Conservation (phyloP, 2,888 invertebrate genomes). For the Choristoneura rosaceana region DNA sequence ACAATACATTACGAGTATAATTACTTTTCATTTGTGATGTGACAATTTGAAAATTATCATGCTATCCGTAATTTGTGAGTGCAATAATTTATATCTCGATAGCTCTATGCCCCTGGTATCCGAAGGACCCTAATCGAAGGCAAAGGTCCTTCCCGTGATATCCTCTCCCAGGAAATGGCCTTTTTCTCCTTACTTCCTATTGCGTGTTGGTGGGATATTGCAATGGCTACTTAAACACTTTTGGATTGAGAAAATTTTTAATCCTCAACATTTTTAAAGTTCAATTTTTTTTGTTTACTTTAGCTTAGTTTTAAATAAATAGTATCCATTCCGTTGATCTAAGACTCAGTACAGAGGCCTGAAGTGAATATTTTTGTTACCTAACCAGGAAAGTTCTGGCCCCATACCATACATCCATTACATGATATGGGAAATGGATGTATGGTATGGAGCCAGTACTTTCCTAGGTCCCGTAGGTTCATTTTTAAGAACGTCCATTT, state of each 20-base stretch:
- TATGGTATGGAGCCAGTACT: too few species aligned
- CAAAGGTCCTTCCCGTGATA: constrained; percentile 43
- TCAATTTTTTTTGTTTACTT: background rate
- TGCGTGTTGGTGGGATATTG: constrained; percentile 62
- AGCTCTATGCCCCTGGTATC: constrained; percentile 20
- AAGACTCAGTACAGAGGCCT: too few species aligned
- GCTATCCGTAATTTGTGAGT: background rate
- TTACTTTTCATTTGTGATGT: background rate
- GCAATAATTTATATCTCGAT: constrained; percentile 29
- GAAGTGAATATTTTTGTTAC: too few species aligned
- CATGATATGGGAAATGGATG: too few species aligned
- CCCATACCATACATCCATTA: too few species aligned
- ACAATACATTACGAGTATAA: too few species aligned
- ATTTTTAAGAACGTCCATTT: too few species aligned
- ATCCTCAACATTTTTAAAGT: background rate
- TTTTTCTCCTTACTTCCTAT: constrained; percentile 71
- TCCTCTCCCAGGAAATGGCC: constrained; percentile 69
- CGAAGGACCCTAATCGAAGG: constrained; percentile 17
- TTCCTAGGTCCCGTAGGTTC: too few species aligned
- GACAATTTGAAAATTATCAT: background rate
- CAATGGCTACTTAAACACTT: constrained; percentile 27
- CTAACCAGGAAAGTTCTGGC: too few species aligned
- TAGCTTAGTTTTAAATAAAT: too few species aligned
- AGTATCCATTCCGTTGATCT: too few species aligned
- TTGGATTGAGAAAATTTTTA: background rate